Conservation (phyloP, 2,888 invertebrate species). For the Cheilosia variabilis region DNA sequence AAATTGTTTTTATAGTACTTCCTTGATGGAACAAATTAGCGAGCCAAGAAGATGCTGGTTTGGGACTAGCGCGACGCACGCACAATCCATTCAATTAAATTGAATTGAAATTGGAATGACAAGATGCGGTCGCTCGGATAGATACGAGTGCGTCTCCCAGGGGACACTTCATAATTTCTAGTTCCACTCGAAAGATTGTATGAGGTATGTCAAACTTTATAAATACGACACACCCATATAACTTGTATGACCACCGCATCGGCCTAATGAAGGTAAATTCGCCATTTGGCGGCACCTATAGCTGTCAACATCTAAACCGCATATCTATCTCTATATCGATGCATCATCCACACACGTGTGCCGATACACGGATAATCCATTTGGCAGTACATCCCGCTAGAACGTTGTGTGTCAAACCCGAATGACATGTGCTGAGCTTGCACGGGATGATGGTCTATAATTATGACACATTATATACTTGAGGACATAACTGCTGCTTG, state of each 20-base stretch:
- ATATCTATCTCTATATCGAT: conserved; percentile 1
- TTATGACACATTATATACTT: conserved; percentile 72
- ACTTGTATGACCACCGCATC: conserved; percentile 11
- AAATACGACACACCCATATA: conserved; percentile 58
- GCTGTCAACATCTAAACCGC: conserved; percentile 32
- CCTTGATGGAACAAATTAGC: conserved; percentile 66
- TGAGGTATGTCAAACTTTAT: conserved; percentile 53
- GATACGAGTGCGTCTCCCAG: conserved; percentile 17
- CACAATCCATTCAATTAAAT: conserved; percentile 70
- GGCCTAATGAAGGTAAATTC: conserved; percentile 42
- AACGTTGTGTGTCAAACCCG: conserved; percentile 7
- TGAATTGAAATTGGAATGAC: conserved; percentile 69
- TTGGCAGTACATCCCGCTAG: neutral
- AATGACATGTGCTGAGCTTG: neutral
- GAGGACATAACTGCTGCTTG: conserved; percentile 52
- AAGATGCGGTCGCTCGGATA: conserved; percentile 20
- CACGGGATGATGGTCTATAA: conserved; percentile 41
- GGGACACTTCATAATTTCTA: conserved; percentile 45
- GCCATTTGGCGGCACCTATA: conserved; percentile 52
- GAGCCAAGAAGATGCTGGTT: conserved; percentile 61
- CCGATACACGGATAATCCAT: conserved; percentile 37
- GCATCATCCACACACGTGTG: conserved; percentile 13
- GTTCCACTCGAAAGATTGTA: conserved; percentile 59
- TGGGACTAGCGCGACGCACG: conserved; percentile 3
- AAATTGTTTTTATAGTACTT: conserved; percentile 61